Conservation (phyloP, 2,888 invertebrate species). For the Ischnura elegans region DNA sequence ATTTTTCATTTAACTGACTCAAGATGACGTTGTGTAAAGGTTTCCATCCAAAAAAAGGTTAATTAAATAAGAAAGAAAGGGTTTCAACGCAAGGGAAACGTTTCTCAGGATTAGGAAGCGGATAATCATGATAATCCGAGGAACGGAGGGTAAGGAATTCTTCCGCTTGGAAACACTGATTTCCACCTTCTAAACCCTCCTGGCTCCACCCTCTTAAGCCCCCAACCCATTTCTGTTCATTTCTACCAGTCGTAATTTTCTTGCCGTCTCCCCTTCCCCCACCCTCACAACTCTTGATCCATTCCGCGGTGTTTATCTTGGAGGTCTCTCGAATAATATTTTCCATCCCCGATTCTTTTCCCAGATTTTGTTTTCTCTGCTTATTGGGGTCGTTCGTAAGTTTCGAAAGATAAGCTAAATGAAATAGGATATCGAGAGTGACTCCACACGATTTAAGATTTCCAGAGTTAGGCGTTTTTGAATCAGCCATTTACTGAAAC, state of each 20-base stretch:
- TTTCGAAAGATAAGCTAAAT: not conserved
- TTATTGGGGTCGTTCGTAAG: not conserved
- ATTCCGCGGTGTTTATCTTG: not conserved
- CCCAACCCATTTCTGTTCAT: not conserved
- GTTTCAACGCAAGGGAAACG: no score
- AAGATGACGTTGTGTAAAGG: no score
- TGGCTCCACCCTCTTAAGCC: no score
- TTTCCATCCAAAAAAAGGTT: no score
- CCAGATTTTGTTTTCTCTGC: not conserved
- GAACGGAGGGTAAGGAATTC: not conserved
- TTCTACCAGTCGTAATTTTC: not conserved
- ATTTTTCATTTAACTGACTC: no score
- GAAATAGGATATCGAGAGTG: not conserved
- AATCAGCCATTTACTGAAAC: no score
- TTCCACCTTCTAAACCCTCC: not conserved
- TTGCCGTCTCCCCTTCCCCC: not conserved
- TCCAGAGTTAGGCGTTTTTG: not conserved
- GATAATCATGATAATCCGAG: no score
- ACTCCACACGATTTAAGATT: not conserved
- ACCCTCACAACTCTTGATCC: not conserved
- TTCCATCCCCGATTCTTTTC: not conserved
- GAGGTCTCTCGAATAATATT: constrained; percentile 1
- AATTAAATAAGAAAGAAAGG: no score
- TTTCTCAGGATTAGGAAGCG: no score
- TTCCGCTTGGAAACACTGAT: not conserved